Percentiles rank a stretch among this genome's conserved stretches.
These are phyloP conservation scores for Arizona elegans DNA, from an alignment of 2,113 vertebrate species.

Conservation along the genomic window DNA sequence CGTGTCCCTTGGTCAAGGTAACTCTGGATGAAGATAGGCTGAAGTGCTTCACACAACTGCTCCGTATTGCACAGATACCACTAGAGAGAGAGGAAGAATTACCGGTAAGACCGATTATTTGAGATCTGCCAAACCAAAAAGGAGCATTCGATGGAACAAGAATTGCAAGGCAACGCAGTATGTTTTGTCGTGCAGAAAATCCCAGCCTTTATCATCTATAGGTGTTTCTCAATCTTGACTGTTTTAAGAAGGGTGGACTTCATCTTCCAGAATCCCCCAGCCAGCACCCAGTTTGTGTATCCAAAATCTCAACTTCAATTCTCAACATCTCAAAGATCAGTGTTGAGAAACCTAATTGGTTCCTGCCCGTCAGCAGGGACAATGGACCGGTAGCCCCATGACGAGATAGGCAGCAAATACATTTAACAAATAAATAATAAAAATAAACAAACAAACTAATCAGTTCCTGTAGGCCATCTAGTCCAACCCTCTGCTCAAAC, in stretches of 20 bases:
- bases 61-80: slow-evolving; percentile 90
- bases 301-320: not conserved
- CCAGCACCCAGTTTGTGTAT: not conserved
- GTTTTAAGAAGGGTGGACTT: not conserved
- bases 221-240: not conserved
- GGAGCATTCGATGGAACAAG: not conserved
- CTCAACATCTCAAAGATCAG: not conserved
- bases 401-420: not conserved
- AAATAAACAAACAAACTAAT: not conserved
- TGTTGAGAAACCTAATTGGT: no score
- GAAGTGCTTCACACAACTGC: slow-evolving; percentile 81
- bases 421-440: not conserved
- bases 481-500: no score
- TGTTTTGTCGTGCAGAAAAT: not conserved
- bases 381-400: not conserved
- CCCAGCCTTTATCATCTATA: not conserved
- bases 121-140: not conserved
- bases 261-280: not conserved
- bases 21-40: slow-evolving; percentile 87
- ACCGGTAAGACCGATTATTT: not conserved
- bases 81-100: slow-evolving; percentile 59
- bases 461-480: not conserved
- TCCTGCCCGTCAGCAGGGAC: not conserved
- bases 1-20: slow-evolving; percentile 86
- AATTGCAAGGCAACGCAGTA: not conserved